Evolutionary conservation across 2,797 vertebrate genomes (phyloP).

Genomic region (Menidia menidia): DNA sequence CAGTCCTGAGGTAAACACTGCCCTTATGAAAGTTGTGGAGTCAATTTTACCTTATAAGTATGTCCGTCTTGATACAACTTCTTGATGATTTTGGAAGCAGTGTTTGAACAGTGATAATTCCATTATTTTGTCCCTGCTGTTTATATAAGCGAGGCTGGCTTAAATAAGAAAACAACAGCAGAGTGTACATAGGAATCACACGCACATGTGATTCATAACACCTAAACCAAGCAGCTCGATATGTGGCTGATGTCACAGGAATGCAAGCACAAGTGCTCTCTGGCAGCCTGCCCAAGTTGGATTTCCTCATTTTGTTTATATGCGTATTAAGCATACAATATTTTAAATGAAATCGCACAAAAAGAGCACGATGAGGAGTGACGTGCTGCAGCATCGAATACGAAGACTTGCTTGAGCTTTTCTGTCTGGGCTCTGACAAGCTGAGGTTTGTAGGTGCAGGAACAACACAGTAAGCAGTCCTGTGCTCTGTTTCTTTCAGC

Average conservation of each 20-base stretch:
- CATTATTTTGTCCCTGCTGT: neutral
- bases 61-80: neutral
- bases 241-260: neutral
- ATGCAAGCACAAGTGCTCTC: neutral
- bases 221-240: slow-evolving; percentile 5
- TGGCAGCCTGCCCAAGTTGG: neutral
- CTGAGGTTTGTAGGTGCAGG: neutral
- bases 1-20: neutral
- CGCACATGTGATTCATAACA: neutral
- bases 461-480: slow-evolving; percentile 1
- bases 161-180: neutral
- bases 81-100: slow-evolving; percentile 1
- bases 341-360: neutral
- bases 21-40: neutral
- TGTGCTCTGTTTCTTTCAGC: neutral
- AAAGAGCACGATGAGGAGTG: neutral
- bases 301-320: slow-evolving; percentile 9
- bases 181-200: neutral
- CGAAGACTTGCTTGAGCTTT: neutral
- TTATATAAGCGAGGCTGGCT: neutral
- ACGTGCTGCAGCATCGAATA: neutral
- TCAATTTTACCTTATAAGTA: slow-evolving; percentile 1
- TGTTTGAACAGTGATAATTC: neutral
- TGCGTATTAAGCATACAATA: no score
- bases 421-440: neutral